phyloP scores from a whole-genome alignment of 2,797 vertebrate species.

The Triplophysa yarkandensis region DNA sequence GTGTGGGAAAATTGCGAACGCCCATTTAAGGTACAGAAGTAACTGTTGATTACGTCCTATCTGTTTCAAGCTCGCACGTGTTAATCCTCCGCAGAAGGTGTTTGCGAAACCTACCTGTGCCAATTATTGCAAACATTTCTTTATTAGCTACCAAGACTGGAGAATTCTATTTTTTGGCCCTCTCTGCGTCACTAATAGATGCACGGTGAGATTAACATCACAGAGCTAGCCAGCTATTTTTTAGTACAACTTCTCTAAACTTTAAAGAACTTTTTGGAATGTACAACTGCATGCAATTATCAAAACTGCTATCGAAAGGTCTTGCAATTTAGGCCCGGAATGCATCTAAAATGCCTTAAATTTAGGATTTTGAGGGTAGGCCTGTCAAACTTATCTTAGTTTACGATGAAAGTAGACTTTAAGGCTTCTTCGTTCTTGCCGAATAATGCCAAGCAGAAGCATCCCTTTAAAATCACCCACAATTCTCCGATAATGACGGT shows the following conservation, averaged over 20 bases:
- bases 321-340: constrained; percentile 10
- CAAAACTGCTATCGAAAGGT: constrained; percentile 10
- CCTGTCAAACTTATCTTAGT: constrained; percentile 11
- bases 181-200: constrained; percentile 21
- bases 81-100: constrained; percentile 45
- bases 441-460: constrained; percentile 6
- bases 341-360: constrained; percentile 4
- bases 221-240: constrained; percentile 13
- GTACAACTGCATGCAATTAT: constrained; percentile 39
- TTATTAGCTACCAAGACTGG: constrained; percentile 31
- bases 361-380: constrained; percentile 5
- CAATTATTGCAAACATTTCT: constrained; percentile 44
- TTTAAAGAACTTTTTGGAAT: constrained; percentile 37
- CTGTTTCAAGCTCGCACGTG: constrained; percentile 27
- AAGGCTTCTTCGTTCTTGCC: background rate
- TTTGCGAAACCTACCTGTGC: constrained; percentile 22
- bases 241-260: constrained; percentile 31
- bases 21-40: constrained; percentile 2
- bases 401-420: constrained; percentile 5
- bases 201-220: constrained; percentile 32
- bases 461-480: constrained; percentile 33
- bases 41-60: constrained; percentile 20
- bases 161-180: constrained; percentile 12
- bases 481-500: constrained; percentile 20
- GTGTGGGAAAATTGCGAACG: background rate